Base-by-base conservation (phyloP, 1,140 invertebrate genomes). In the Hermetia illucens region DNA sequence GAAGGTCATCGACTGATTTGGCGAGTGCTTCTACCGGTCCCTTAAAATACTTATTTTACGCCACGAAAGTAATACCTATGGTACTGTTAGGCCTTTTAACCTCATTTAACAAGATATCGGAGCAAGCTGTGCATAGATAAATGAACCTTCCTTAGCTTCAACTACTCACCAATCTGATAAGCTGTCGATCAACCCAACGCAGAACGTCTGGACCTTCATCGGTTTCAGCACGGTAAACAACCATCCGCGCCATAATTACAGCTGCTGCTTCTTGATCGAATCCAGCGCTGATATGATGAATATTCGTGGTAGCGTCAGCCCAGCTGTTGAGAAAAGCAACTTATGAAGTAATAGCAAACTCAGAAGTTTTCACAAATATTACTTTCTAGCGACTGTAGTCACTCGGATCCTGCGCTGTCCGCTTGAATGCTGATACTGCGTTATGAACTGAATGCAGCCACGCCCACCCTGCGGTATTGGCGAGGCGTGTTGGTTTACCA, bases 221-320 rank as follows among this genome's bases (percentile, higher is more conserved):
- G 20, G 79, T 84, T 63, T 98, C 92, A 2, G 94, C 92, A 51
- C 90, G 71, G 64, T 92, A 96, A 29, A 95, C 91, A 6, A 94
- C 94, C 50, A 97, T 78, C 32, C 96, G 73, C 0, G 91, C 88
- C 91, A 99, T 97, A 5, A 98, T 66, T 27, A 98, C 94, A 6
- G 94, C 91, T 2, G 90, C 87, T 12, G 91, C 87, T 64, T 98
- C 94, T 64, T 98, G 93, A 66, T 98, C 94, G 66, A 97, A 98
- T 5, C 92, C 90, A 31, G 90, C 89, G 50, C 79, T 78, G 12
- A 87, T 79, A 49, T 88, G 82, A 49, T 80, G 79, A 21, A 85
- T 64, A 49, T 84, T 85, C 4, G 75, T 72, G 0, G 75, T 74
- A 17, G 82, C 81, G 59, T 89, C 83, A 12, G 80, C 82, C 85